A percentile compares a stretch with the other conserved stretches of the same genome.
Conservation (phyloP, 2,888 invertebrate genomes). For the Yponomeuta evonymella region DNA sequence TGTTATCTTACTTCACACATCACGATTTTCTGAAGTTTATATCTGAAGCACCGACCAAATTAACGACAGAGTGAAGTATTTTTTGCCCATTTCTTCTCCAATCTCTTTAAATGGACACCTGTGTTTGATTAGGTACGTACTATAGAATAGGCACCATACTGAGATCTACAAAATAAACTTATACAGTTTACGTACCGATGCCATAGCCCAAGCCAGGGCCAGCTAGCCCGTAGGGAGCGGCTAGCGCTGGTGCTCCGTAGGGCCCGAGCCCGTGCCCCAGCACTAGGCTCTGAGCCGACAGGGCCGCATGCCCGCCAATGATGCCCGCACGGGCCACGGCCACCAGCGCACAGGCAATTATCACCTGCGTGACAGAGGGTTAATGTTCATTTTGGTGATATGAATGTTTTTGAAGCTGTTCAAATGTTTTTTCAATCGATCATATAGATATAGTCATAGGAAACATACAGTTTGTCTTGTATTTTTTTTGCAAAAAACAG, state of each 20-base stretch:
- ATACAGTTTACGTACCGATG: conserved; percentile 27
- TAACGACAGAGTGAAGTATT: too few species aligned
- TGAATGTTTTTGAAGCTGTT: not conserved
- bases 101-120: too few species aligned
- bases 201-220: conserved; percentile 39
- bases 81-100: too few species aligned
- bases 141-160: too few species aligned
- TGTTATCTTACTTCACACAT: too few species aligned
- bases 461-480: too few species aligned
- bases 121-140: too few species aligned
- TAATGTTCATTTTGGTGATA: not conserved
- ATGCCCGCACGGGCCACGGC: conserved; percentile 68
- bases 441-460: too few species aligned
- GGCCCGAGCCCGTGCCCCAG: conserved; percentile 39
- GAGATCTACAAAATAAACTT: not conserved
- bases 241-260: conserved; percentile 28
- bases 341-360: conserved; percentile 50
- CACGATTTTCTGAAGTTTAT: too few species aligned
- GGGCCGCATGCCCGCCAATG: conserved; percentile 56
- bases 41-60: too few species aligned
- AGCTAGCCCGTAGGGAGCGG: conserved; percentile 40
- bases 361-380: conserved; percentile 33
- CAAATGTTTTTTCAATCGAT: too few species aligned
- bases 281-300: conserved; percentile 61
- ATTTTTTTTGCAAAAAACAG: too few species aligned